Percentiles rank a stretch among this genome's conserved stretches.
phyloP scores from a whole-genome alignment of 2,888 invertebrate genomes.

The Thumatha senex region DNA sequence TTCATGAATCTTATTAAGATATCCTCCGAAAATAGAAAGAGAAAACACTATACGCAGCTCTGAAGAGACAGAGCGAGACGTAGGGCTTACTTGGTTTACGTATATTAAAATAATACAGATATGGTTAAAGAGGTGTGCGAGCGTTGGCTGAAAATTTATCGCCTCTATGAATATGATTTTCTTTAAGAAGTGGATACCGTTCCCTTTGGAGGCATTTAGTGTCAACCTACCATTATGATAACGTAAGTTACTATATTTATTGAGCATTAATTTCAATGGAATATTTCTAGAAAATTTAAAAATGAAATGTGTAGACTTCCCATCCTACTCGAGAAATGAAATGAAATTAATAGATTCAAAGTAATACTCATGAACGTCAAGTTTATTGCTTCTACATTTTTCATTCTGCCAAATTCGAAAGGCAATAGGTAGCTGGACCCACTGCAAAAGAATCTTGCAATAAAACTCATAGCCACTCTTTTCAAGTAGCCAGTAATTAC shows the following conservation, averaged over 20 bases:
- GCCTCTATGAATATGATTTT: slow-evolving; percentile 81
- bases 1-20: slow-evolving; percentile 93
- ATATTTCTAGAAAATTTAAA: not conserved
- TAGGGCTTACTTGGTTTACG: slow-evolving; percentile 66
- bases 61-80: slow-evolving; percentile 41
- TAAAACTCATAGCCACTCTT: no score
- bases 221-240: slow-evolving; percentile 54
- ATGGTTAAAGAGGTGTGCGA: slow-evolving; percentile 78
- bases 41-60: slow-evolving; percentile 49
- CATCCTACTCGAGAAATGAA: not conserved
- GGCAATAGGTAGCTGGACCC: no score
- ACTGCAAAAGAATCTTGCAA: no score
- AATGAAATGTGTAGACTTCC: not conserved
- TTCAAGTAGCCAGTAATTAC: no score
- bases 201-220: slow-evolving; percentile 64
- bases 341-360: no score
- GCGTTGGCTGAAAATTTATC: slow-evolving; percentile 70
- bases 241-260: slow-evolving; percentile 27
- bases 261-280: slow-evolving; percentile 12
- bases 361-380: no score
- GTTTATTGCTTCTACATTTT: no score
- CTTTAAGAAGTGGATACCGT: slow-evolving; percentile 74
- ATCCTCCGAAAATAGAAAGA: slow-evolving; percentile 85
- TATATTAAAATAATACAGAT: slow-evolving; percentile 81
- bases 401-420: no score